Base-by-base conservation (phyloP, 2,113 vertebrate species). In the Sisor rabdophorus region DNA sequence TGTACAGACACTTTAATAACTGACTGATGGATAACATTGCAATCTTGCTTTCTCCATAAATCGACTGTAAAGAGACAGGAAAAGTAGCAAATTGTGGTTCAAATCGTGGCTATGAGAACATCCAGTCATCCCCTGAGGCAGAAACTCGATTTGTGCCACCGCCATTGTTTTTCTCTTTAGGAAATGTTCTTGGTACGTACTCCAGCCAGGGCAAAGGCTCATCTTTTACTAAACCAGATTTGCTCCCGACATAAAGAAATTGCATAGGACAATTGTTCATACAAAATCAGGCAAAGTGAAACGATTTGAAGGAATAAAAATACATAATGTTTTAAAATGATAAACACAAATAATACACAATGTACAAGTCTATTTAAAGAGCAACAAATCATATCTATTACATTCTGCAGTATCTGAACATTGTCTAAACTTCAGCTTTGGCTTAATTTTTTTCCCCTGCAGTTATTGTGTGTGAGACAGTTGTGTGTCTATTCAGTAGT, bases 181-280 rank as follows among this genome's bases (percentile, higher is more conserved):
- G 65, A 77, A 79, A 77, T 9, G 13, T 24, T 79, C 55, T 59
- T 30, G 19, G 44, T 80, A 67, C 75, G 60, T 47, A 78, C 61
- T 71, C 22, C 60, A 80, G 69, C 17, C 40, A 76, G 50, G 32
- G 26, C 56, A 69, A n/a, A 70, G 47, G 55, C 53, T 60, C 73
- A 81, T 58, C 71, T 71, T 61, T 65, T 71, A 68, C 28, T 60
- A 30, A 64, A 63, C 75, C 56, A 65, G 54, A 80, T 32, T 60
- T 28, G 61, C 60, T 74, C 65, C 24, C 16, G 32, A 58, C 64
- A 30, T 17, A 22, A 61, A 26, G 11, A 75, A 75, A 79, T 79
- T 81, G 79, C 79, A 84, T 79, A 83, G 79, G 73, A 73, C 36
- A 16, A 81, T 48, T 50, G 55, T 53, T 73, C 16, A 65, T 76